Evolutionary conservation across 2,888 invertebrate genomes (phyloP).

Genomic region (Pilophorus perplexus): DNA sequence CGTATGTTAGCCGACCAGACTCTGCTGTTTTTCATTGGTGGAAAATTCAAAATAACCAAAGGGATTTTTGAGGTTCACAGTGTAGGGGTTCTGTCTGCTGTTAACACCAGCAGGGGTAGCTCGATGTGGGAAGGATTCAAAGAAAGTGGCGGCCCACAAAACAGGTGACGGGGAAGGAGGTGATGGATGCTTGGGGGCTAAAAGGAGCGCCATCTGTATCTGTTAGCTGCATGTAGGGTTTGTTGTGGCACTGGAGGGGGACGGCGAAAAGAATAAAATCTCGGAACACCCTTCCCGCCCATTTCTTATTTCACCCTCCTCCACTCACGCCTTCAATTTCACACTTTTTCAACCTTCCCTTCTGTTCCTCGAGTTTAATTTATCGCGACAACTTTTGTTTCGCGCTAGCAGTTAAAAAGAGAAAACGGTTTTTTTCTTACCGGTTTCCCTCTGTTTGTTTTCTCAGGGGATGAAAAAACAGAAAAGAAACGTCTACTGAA

Average conservation of each 20-base stretch:
- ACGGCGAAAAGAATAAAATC: conserved; percentile 6
- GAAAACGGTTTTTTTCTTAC: no score
- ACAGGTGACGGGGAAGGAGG: conserved; percentile 26
- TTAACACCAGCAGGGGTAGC: not conserved
- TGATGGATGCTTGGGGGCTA: conserved; percentile 28
- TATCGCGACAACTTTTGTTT: conserved; percentile 17
- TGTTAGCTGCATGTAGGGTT: conserved; percentile 4
- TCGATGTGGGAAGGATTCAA: not conserved
- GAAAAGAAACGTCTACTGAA: no score
- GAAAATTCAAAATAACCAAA: no score
- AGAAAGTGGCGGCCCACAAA: conserved; percentile 10
- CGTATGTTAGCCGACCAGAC: no score
- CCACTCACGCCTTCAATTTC: conserved; percentile 7
- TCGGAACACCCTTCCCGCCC: conserved; percentile 2
- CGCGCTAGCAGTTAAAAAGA: not conserved
- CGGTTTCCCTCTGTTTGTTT: no score
- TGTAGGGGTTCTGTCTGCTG: no score
- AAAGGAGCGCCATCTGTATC: conserved; percentile 33
- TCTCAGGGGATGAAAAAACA: no score
- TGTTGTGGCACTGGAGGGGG: conserved; percentile 2
- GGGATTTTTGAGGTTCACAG: no score
- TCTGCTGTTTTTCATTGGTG: no score
- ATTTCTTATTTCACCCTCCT: not conserved
- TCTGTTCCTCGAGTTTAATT: not conserved
- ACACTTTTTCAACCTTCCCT: not conserved